Evolutionary conservation across 1,140 invertebrate genomes (phyloP).

Genomic region (Macrobrachium rosenbergii): DNA sequence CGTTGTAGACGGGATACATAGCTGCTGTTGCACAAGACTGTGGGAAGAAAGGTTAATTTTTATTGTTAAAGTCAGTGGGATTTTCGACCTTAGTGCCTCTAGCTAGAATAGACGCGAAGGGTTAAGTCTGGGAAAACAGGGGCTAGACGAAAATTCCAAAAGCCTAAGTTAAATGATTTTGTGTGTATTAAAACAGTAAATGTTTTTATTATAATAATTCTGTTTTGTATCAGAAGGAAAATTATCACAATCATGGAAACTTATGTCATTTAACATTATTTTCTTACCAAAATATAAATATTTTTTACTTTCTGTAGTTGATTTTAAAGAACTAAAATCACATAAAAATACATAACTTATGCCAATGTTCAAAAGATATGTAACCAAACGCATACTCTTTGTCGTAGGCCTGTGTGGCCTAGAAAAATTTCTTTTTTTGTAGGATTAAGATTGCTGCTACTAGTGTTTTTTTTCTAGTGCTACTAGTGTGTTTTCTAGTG

Average conservation of each 20-base stretch:
- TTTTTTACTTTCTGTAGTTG: too few species aligned
- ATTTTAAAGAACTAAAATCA: too few species aligned
- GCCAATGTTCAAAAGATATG: neutral
- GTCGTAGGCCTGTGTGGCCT: neutral
- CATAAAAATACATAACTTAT: too few species aligned
- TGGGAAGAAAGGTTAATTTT: conserved; percentile 23
- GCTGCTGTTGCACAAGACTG: conserved; percentile 69
- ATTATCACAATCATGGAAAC: too few species aligned
- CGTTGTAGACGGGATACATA: conserved; percentile 67
- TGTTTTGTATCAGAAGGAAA: too few species aligned
- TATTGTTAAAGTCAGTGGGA: neutral
- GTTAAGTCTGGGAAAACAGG: neutral
- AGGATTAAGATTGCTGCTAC: neutral
- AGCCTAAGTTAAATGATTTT: too few species aligned
- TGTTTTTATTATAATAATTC: too few species aligned
- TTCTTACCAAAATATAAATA: too few species aligned
- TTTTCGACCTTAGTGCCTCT: neutral
- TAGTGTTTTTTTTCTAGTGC: neutral
- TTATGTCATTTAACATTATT: too few species aligned
- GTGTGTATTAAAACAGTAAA: too few species aligned
- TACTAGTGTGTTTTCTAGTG: neutral
- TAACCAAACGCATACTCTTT: neutral
- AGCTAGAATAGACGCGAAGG: neutral
- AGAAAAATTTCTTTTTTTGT: neutral
- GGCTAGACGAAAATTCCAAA: too few species aligned